Evolutionary conservation across 2,113 vertebrate genomes (phyloP), one percentile per base, ranked within the genome.

Genomic region (Melanerpes formicivorus): DNA sequence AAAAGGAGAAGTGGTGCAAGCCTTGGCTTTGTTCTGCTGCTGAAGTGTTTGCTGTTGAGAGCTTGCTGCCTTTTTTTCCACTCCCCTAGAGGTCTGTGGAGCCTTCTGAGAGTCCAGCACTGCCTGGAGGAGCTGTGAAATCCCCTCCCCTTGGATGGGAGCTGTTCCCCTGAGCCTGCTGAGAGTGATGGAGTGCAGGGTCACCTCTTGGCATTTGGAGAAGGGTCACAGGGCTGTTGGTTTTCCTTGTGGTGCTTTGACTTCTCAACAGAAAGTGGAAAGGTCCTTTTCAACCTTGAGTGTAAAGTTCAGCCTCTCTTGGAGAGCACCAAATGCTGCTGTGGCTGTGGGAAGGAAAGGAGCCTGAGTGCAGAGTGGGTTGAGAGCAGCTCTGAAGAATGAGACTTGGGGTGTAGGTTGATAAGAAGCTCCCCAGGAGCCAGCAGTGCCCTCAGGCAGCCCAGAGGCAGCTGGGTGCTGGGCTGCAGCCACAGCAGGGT

Each of bases 261-360:
- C 32, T 63, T 85, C 64, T 79, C 16, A 54, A 10, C 71, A 97
- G 96, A 92, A 81, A 69, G 93, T 25, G 58, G 91, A 69, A 88
- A 93, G 25, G 34, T 46, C 11, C 18, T 96, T 74, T 97, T 95
- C 56, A 97, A 90, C 66, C 59, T 37, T 80, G 54, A 58, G 29
- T 92, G 97, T 50, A 50, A 96, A 82, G 90, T 92, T 40, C 85
- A 92, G 48, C 81, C 80, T 37, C 90, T 96, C 60, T 50, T 96
- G 82, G 95, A 93, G 50, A 86, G 83, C 65, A 89, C 91, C 32
- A 84, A 63, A 66, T 2, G 4, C 40, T 40, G 67, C 77, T 95
- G 96, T 59, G 94, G 80, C 84, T 86, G 72, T 64, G 93, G 94
- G 50, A 66, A 82, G 75, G 84, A 96, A 96, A 93, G 90, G 81